phyloP scores from a whole-genome alignment of 2,888 invertebrate species.

The Caenorhabditis japonica region DNA sequence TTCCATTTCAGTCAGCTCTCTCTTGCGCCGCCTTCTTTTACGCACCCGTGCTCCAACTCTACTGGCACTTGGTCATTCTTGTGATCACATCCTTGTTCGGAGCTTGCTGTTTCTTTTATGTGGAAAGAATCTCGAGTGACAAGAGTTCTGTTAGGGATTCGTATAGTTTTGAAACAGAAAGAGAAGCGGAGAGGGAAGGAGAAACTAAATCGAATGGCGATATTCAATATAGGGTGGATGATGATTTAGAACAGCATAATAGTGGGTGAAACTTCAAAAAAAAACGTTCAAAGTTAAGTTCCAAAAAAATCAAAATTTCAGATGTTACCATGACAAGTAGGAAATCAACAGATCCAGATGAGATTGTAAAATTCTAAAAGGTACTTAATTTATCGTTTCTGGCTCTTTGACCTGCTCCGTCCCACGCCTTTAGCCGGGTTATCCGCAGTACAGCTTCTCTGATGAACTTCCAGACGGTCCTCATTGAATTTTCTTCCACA shows the following conservation, averaged over 20 bases:
- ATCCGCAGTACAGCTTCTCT: conserved; percentile 81
- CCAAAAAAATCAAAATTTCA: conserved; percentile 18
- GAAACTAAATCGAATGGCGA: no score
- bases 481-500: conserved; percentile 84
- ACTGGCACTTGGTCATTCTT: conserved; percentile 79
- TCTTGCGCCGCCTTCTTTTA: conserved; percentile 79
- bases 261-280: conserved; percentile 9
- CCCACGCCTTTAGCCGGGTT: conserved; percentile 69
- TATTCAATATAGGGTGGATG: conserved; percentile 33
- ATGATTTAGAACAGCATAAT: conserved; percentile 13
- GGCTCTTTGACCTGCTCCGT: conserved; percentile 43
- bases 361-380: conserved; percentile 14
- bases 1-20: conserved; percentile 78
- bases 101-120: conserved; percentile 54
- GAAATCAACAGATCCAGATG: conserved; percentile 44
- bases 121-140: conserved; percentile 34
- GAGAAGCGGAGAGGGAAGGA: neutral
- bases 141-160: conserved; percentile 36
- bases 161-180: conserved; percentile 25
- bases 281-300: neutral
- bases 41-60: conserved; percentile 77
- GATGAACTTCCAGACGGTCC: conserved; percentile 82
- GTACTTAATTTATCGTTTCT: conserved; percentile 20
- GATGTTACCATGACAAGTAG: conserved; percentile 30
- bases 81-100: conserved; percentile 62